Base-by-base conservation (phyloP, 1,140 invertebrate species). In the Conopomorpha cramerella region DNA sequence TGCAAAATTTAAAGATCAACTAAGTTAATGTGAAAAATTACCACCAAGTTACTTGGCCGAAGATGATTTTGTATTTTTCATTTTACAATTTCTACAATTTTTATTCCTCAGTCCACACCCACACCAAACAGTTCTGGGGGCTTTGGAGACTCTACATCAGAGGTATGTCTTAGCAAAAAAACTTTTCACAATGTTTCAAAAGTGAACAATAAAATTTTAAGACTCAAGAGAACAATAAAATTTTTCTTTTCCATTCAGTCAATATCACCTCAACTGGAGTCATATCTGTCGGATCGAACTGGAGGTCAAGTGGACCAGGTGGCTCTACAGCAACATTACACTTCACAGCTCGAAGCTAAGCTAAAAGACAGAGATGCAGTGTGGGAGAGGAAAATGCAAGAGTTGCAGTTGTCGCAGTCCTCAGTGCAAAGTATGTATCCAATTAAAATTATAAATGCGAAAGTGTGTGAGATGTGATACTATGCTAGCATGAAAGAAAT, bases 361-460 rank as follows among this genome's bases (percentile, higher is more conserved):
- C 39, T 76, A 19, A 43, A 48, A 26, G 70, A 76, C 7, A 56
- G 62, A 43, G 70, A 76, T 41, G 36, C 43, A 1, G 64, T 55
- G 30, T 76, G 70, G 70, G 65, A 76, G 43, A 55, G 67, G 42
- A 68, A 60, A 44, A 54, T 74, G 43, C 65, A 76, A 31, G 67
- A 72, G 27, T 29, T 76, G n/a, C 63, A 66, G 31, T 43, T 66
- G 13, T 62, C 64, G 8, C 39, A 66, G 11, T 52, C 70, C 11
- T 51, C 67, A 11, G 55, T 60, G 26, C 70, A 76, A 61, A 65
- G 70, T 72, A 43, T 35, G 31, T 11, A n/a, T n/a, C n/a, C n/a
- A n/a, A n/a, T n/a, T n/a, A n/a, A n/a, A n/a, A n/a, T n/a, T n/a
- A n/a, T n/a, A n/a, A n/a, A n/a, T n/a, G n/a, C n/a, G n/a, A n/a